Evolutionary conservation across 2,113 vertebrate species (phyloP).

Genomic region (Agapornis roseicollis): DNA sequence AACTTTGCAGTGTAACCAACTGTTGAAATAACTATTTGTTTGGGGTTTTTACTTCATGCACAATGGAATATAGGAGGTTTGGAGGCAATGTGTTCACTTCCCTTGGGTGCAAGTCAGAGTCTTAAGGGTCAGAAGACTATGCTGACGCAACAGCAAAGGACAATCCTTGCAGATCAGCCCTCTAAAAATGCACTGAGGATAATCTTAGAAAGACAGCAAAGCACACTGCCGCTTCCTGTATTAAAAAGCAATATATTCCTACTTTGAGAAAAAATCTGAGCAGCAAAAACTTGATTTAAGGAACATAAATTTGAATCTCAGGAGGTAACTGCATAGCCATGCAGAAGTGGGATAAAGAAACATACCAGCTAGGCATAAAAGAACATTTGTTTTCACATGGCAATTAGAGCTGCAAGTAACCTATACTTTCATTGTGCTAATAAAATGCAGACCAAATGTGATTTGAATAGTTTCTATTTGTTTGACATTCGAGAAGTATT

Average conservation of each 20-base stretch:
- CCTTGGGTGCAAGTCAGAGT: not conserved
- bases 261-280: not conserved
- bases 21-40: not conserved
- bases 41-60: not conserved
- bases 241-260: not conserved
- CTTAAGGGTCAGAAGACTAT: not conserved
- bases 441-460: not conserved
- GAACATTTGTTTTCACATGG: not conserved
- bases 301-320: not conserved
- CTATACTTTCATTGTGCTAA: not conserved
- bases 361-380: not conserved
- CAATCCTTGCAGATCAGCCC: not conserved
- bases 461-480: not conserved
- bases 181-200: not conserved
- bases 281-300: not conserved
- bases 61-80: not conserved
- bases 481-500: not conserved
- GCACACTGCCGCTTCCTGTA: not conserved
- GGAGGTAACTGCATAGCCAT: not conserved
- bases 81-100: not conserved
- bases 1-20: not conserved
- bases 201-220: not conserved
- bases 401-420: not conserved
- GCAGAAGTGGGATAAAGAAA: not conserved
- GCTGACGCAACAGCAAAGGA: not conserved